Percentiles rank a stretch among this genome's conserved stretches.
Evolutionary conservation across 2,113 vertebrate genomes (phyloP).

Genomic region (Neomonachus schauinslandi): DNA sequence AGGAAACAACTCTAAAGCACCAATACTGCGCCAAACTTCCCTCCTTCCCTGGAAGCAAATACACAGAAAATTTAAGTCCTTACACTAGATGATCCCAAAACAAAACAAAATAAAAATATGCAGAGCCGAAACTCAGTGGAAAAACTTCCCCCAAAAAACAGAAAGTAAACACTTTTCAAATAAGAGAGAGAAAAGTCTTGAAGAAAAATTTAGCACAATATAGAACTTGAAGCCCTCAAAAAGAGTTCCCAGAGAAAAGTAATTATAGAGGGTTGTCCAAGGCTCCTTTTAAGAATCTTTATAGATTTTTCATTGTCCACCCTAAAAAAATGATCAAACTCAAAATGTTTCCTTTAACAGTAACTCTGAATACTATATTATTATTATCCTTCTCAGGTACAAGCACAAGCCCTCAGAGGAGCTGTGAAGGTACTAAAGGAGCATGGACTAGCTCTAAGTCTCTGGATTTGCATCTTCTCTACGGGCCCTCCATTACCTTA

Average conservation of each 20-base stretch:
- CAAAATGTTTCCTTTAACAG: background rate
- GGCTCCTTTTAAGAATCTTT: background rate
- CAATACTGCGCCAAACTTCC: background rate
- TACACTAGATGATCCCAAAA: background rate
- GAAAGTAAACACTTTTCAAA: constrained; percentile 46
- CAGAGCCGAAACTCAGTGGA: background rate
- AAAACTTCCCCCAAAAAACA: background rate
- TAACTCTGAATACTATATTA: background rate
- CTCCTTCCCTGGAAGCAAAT: constrained; percentile 45
- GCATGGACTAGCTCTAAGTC: background rate
- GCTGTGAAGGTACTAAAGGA: background rate
- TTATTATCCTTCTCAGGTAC: background rate
- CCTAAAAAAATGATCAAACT: background rate
- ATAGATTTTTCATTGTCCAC: background rate
- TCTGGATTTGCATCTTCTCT: background rate
- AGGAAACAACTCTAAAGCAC: constrained; percentile 55
- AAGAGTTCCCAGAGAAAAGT: constrained; percentile 44
- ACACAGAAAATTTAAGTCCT: background rate
- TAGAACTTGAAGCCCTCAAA: background rate
- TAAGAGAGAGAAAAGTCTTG: background rate
- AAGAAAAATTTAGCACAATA: constrained; percentile 11
- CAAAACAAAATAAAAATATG: constrained; percentile 36
- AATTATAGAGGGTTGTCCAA: background rate
- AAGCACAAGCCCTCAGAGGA: background rate
- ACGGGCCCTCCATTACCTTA: background rate